Evolutionary conservation across 2,113 vertebrate genomes (phyloP).

Genomic region (Pseudorhombus dupliciocellatus): DNA sequence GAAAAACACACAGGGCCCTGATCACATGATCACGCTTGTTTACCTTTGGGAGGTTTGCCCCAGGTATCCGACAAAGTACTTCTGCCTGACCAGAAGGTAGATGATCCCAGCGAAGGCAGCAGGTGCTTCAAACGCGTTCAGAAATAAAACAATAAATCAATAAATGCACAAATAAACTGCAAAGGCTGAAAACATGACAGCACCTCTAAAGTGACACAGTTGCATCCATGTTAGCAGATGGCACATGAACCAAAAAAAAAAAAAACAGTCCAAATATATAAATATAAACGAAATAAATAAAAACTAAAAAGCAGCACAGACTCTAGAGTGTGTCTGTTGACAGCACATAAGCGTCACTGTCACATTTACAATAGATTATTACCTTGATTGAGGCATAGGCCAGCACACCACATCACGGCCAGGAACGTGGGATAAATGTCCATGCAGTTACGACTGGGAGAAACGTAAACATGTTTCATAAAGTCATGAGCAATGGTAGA

Average conservation of each 20-base stretch:
- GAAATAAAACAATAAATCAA: not conserved
- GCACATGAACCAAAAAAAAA: too few relatives aligned
- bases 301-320: not conserved
- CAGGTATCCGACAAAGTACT: conserved; percentile 95
- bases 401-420: conserved; percentile 91
- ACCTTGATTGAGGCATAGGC: conserved; percentile 94
- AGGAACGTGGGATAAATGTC: conserved; percentile 92
- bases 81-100: conserved; percentile 92
- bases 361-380: conserved; percentile 40
- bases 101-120: conserved; percentile 93
- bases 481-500: conserved; percentile 21
- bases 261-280: too few relatives aligned
- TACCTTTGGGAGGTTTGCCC: conserved; percentile 94
- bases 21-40: not conserved
- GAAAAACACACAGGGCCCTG: not conserved
- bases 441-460: conserved; percentile 92
- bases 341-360: not conserved
- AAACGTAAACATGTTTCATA: conserved; percentile 27
- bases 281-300: too few relatives aligned
- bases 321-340: not conserved
- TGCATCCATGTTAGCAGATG: too few relatives aligned
- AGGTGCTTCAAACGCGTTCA: conserved; percentile 77
- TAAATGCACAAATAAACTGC: too few relatives aligned
- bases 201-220: too few relatives aligned
- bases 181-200: too few relatives aligned